These are phyloP conservation scores for Piliocolobus tephrosceles DNA, from an alignment of 2,113 vertebrate species.

Conservation along the genomic window DNA sequence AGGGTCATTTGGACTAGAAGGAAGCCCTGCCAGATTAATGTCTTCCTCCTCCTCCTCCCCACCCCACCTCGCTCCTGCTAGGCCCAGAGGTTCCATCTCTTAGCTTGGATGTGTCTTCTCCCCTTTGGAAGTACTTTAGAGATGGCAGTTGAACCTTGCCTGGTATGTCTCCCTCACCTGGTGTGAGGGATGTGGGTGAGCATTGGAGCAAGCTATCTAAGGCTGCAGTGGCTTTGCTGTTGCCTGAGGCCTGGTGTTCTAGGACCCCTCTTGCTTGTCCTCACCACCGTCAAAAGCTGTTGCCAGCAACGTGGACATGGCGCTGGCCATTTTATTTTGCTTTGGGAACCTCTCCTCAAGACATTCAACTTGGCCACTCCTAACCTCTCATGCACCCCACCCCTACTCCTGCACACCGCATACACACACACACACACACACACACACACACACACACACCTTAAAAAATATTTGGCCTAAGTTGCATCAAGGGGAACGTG, in stretches of 20 bases:
- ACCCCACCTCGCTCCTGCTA: background rate
- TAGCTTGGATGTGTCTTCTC: conserved; percentile 26
- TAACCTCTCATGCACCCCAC: background rate
- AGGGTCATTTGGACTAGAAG: conserved; percentile 52
- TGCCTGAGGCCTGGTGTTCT: conserved; percentile 40
- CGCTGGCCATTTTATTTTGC: background rate
- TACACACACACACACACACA: too few species aligned
- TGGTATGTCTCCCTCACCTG: conserved; percentile 49
- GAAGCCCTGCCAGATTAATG: conserved; percentile 41
- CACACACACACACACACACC: too few species aligned
- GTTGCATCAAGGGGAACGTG: conserved; percentile 11
- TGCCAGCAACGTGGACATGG: background rate
- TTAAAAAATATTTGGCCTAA: conserved; percentile 39
- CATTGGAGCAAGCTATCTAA: background rate
- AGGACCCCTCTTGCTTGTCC: background rate
- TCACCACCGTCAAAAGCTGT: background rate
- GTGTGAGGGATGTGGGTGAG: conserved; percentile 26
- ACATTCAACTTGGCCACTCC: background rate
- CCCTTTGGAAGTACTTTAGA: conserved; percentile 46
- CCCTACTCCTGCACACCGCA: background rate
- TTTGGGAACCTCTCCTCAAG: conserved; percentile 25
- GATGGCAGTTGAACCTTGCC: conserved; percentile 50
- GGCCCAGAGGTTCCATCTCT: conserved; percentile 48
- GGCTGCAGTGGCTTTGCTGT: background rate
- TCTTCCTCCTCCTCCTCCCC: conserved; percentile 31